These are phyloP conservation scores for Apamea anceps DNA, from an alignment of 2,888 invertebrate genomes.

Conservation along the genomic window DNA sequence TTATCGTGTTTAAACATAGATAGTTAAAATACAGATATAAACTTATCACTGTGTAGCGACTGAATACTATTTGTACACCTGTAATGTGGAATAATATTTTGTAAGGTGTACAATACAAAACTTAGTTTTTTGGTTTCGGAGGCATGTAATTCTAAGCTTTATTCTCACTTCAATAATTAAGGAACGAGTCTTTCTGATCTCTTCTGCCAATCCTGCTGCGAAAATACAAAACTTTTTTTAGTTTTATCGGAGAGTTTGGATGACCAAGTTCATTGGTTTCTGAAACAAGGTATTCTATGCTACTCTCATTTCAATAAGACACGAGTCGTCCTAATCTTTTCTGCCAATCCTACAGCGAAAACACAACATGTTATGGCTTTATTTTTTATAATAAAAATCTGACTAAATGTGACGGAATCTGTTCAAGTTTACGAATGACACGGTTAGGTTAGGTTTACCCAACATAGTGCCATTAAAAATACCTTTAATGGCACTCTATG, in stretches of 20 bases:
- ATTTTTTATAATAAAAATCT: background rate
- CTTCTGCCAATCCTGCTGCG: background rate
- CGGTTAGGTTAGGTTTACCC: too few species aligned
- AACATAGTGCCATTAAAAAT: background rate
- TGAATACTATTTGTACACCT: slow-evolving; percentile 56
- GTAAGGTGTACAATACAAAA: slow-evolving; percentile 1
- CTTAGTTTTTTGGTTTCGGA: background rate
- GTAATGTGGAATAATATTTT: slow-evolving; percentile 14
- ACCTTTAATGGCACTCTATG: background rate
- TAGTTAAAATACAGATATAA: slow-evolving; percentile 53
- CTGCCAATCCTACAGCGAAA: too few species aligned
- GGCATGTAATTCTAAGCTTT: background rate
- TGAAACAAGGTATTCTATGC: too few species aligned
- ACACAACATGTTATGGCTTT: background rate
- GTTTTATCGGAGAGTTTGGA: too few species aligned
- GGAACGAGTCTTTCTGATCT: background rate
- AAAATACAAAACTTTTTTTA: background rate
- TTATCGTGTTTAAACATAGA: slow-evolving; percentile 61
- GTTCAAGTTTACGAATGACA: too few species aligned
- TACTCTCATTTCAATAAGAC: too few species aligned
- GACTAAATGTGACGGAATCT: too few species aligned
- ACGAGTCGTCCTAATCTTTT: too few species aligned
- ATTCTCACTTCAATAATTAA: background rate
- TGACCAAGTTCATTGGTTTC: too few species aligned
- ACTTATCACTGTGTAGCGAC: slow-evolving; percentile 47